These are phyloP conservation scores for Strigamia crassipes DNA, from an alignment of 2,888 invertebrate species.

Conservation along the genomic window DNA sequence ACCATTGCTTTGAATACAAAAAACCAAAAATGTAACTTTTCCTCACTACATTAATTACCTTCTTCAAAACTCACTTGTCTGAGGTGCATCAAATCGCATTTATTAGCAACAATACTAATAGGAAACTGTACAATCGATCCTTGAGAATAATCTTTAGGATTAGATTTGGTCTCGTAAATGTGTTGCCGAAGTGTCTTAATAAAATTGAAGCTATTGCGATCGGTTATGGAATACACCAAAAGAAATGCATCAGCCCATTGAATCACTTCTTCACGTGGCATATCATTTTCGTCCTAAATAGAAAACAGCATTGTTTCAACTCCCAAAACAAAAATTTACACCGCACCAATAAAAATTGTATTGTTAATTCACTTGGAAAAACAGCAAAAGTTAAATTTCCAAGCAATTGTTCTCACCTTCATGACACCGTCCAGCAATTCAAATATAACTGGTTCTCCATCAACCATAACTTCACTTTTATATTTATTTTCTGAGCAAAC, in stretches of 20 bases:
- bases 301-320: no score
- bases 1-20: neutral
- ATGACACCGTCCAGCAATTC: constrained; percentile 90
- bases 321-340: no score
- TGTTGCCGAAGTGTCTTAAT: constrained; percentile 73
- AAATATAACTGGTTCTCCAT: constrained; percentile 85
- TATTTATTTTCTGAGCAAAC: constrained; percentile 78
- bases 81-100: constrained; percentile 87
- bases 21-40: no score
- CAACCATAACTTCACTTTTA: constrained; percentile 85
- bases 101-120: constrained; percentile 84
- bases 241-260: constrained; percentile 90
- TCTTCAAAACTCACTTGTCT: constrained; percentile 86
- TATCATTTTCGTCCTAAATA: constrained; percentile 74
- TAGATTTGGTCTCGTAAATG: constrained; percentile 61
- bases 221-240: constrained; percentile 87
- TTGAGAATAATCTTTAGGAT: constrained; percentile 48
- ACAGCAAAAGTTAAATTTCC: neutral
- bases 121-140: constrained; percentile 60
- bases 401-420: constrained; percentile 65
- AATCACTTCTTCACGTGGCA: constrained; percentile 74
- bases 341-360: no score
- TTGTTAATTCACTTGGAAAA: no score
- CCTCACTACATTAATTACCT: no score
- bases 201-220: constrained; percentile 81